These are phyloP conservation scores for Betta splendens DNA, from an alignment of 2,797 vertebrate genomes.

Conservation along the genomic window DNA sequence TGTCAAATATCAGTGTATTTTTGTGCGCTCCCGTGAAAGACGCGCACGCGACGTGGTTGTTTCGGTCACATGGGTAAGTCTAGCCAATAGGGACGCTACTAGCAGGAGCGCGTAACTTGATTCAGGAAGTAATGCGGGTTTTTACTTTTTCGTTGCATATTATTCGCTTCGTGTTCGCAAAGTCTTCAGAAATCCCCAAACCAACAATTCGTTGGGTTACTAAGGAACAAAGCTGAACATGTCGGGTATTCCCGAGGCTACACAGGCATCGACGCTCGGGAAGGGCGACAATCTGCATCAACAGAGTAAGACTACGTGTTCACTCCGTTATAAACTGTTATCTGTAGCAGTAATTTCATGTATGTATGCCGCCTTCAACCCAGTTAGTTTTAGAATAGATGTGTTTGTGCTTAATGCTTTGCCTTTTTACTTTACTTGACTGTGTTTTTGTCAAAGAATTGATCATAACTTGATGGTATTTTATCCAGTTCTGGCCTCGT, in stretches of 20 bases:
- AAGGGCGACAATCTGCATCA: slow-evolving; percentile 70
- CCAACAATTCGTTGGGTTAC: fast-evolving
- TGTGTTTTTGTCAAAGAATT: neutral
- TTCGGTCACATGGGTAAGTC: neutral
- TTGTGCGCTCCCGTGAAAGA: slow-evolving; percentile 2
- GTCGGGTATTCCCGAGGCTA: slow-evolving; percentile 46
- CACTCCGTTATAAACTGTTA: neutral
- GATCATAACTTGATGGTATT: neutral
- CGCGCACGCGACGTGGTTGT: neutral
- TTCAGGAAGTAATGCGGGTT: slow-evolving; percentile 54
- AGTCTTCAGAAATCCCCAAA: neutral
- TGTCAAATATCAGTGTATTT: neutral
- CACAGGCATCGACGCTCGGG: slow-evolving; percentile 49
- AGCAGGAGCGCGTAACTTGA: slow-evolving; percentile 57
- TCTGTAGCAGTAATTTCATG: neutral
- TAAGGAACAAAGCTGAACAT: slow-evolving; percentile 33
- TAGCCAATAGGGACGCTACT: slow-evolving; percentile 45
- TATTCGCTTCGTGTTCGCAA: neutral
- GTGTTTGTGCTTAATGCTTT: neutral
- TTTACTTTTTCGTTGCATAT: neutral
- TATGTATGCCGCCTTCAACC: too few species aligned
- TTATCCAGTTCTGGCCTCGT: slow-evolving; percentile 73
- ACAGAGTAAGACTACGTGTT: slow-evolving; percentile 59
- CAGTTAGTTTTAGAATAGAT: neutral
- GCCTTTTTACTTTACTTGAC: too few species aligned